Evolutionary conservation across 2,797 vertebrate genomes (phyloP).

Genomic region (Pantherophis alleghaniensis): DNA sequence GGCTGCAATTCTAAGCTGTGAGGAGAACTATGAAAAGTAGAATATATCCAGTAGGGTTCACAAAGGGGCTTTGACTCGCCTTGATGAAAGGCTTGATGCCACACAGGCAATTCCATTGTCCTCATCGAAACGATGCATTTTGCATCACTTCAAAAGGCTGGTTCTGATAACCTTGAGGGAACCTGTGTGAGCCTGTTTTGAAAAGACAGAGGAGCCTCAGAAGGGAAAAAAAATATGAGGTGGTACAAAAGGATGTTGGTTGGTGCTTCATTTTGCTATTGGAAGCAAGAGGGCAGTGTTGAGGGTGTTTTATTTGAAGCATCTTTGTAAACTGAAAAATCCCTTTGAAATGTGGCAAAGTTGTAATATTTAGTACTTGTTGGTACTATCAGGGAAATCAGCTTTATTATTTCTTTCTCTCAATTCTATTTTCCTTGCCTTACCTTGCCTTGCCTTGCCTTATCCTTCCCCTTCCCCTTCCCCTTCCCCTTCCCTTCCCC

Average conservation of each 20-base stretch:
- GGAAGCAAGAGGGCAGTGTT: background rate
- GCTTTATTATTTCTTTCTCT: background rate
- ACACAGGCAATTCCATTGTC: background rate
- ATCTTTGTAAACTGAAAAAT: background rate
- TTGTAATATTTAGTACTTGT: background rate
- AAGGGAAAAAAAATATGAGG: background rate
- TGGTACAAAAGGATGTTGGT: background rate
- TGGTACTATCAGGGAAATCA: background rate
- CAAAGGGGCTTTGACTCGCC: background rate
- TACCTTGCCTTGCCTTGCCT: background rate
- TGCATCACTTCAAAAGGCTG: background rate
- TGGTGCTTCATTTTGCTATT: background rate
- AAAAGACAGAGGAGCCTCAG: background rate
- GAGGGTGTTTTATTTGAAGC: background rate
- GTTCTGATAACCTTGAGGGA: background rate
- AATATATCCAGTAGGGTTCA: background rate
- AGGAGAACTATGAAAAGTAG: background rate
- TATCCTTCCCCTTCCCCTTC: background rate
- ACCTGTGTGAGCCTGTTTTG: background rate
- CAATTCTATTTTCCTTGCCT: background rate
- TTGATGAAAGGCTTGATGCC: background rate
- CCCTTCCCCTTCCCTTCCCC: no score
- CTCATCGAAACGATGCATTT: background rate
- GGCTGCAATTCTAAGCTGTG: constrained; percentile 15
- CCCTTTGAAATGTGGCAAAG: background rate